Evolutionary conservation across 2,888 invertebrate species (phyloP).

Genomic region (Isoperla grammatica): DNA sequence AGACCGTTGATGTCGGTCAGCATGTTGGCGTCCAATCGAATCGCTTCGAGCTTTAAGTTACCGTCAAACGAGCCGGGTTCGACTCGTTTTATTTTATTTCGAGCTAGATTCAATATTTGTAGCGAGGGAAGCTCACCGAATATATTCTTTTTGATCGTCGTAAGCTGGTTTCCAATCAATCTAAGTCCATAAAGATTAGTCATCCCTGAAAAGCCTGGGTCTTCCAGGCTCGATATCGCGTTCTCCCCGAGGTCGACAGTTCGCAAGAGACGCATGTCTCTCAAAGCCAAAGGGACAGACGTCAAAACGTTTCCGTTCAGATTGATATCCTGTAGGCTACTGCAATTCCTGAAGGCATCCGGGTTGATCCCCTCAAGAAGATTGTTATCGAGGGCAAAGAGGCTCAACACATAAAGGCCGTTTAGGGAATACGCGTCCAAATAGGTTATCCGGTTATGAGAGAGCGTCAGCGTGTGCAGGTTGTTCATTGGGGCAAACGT

Average conservation of each 20-base stretch:
- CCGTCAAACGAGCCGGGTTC: conserved; percentile 77
- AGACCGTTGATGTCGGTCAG: conserved; percentile 76
- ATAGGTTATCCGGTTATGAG: conserved; percentile 78
- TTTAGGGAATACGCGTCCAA: conserved; percentile 82
- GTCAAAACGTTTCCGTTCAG: conserved; percentile 81
- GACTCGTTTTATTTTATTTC: conserved; percentile 72
- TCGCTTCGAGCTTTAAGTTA: conserved; percentile 74
- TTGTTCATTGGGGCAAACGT: conserved; percentile 90
- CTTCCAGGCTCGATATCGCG: conserved; percentile 71
- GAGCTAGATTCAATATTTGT: conserved; percentile 81
- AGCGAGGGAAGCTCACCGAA: conserved; percentile 73
- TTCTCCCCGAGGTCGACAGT: conserved; percentile 91
- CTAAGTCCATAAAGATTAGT: conserved; percentile 81
- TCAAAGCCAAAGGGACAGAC: conserved; percentile 71
- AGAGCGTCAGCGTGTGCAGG: conserved; percentile 79
- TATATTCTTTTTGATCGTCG: conserved; percentile 72
- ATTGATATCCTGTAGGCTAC: conserved; percentile 83
- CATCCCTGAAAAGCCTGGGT: conserved; percentile 77
- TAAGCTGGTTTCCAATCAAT: conserved; percentile 81
- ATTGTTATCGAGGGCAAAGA: conserved; percentile 82
- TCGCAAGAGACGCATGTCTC: conserved; percentile 78
- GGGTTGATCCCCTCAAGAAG: conserved; percentile 75
- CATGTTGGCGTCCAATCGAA: conserved; percentile 80
- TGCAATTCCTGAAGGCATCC: conserved; percentile 86
- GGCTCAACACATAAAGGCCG: conserved; percentile 78